Base-by-base conservation (phyloP, 2,888 invertebrate genomes). In the Ferdinandea cuprea region DNA sequence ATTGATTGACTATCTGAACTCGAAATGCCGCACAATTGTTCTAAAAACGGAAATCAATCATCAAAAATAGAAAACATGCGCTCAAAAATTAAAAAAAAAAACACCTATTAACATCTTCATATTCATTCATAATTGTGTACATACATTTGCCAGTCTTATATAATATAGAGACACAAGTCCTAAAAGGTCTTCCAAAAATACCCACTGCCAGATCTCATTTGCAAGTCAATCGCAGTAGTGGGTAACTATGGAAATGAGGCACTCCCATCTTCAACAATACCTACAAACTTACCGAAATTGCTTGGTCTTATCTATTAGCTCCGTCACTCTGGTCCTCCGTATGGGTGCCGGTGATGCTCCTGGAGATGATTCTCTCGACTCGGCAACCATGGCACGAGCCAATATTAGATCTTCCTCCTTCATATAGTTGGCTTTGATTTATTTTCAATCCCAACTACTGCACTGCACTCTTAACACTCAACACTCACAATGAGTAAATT, bases 361-460 rank as follows among this genome's bases (percentile, higher is more conserved):
- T 0, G 94, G 93, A 1, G 93, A 93, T 81, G 89, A 92, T 17
- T 78, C 81, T 56, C 85, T 85, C 4, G 85, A 85, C 52, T 84
- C 93, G 92, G 87, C 88, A n/a, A 88, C 89, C 87, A 96, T 91
- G 11, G 95, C 95, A 73, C 94, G 93, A 3, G 96, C 96, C 87
- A 96, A 91, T 85, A 94, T 93, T 80, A 96, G 89, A 89, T 95
- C 94, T 88, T 93, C 93, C 90, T 95, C 95, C 91, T 95, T 94
- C 95, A 96, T 94, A 58, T 94, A 58, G 85, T 88, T 8, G 35
- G 5, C 17, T 59, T 15, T n/a, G 2, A 30, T 52, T 13, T n/a
- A n/a, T n/a, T n/a, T n/a, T n/a, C n/a, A n/a, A n/a, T n/a, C n/a
- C n/a, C n/a, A n/a, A n/a, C n/a, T n/a, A n/a, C n/a, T 25, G 13